Evolutionary conservation across 2,888 invertebrate genomes (phyloP), one percentile per base, ranked within the genome.

Genomic region (Gibbula magus): DNA sequence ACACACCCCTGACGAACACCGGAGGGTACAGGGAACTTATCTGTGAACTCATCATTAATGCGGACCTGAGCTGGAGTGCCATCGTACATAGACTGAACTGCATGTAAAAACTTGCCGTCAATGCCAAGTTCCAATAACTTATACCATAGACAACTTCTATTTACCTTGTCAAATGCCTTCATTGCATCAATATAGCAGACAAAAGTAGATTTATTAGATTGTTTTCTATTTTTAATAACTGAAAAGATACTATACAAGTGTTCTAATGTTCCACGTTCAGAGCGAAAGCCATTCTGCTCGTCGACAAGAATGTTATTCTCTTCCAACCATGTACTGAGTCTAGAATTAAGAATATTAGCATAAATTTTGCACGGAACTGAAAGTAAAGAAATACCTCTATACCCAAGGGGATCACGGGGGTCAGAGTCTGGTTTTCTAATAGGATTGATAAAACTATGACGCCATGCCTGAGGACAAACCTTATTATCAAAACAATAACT

Each of bases 281-380:
- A 77, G 25, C 79, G 70, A 53, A 82, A 82, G 0, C 82, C 81
- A 25, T 82, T 82, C 53, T 82, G 82, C 20, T 70, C 76, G 53
- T 82, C 82, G 35, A 8, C n/a, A 16, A 79, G 39, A 16, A 77
- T 45, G 16, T 74, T 61, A 51, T 81, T 79, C 22, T 0, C 8
- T 45, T 78, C 78, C 16, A 76, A 32, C 81, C 81, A 81, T 13
- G 32, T 4, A 0, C 22, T 54, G 2, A 81, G 20, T 2, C 77
- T 16, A 7, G 13, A 25, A 56, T 81, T 81, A 20, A 81, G 56
- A 22, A 81, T 53, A 51, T 76, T 32, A 8, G 56, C n/a, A 73
- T n/a, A 56, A n/a, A 56, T 56, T n/a, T 56, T 56, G 13, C 56
- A 25, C 5, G 56, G 20, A 13, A 56, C 25, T 32, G 76, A 77